These are phyloP conservation scores for Ctenomys sociabilis DNA, from an alignment of 2,113 vertebrate species.

Conservation along the genomic window DNA sequence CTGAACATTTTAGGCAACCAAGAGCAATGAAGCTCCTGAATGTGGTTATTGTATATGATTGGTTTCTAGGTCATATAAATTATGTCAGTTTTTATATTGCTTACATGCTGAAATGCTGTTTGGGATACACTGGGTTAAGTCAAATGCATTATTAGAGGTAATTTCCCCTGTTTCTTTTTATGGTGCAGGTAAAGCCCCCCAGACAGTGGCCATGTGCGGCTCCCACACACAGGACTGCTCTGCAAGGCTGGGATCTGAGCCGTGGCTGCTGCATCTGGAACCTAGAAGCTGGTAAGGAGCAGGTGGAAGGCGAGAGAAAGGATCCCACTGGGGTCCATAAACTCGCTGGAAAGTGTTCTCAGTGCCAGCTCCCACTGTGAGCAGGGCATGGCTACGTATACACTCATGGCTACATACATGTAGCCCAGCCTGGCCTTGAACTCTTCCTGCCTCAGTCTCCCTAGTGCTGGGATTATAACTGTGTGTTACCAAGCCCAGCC, in stretches of 20 bases:
- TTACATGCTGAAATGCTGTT: neutral
- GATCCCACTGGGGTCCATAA: fast-evolving
- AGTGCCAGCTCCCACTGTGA: neutral
- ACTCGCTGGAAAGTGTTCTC: neutral
- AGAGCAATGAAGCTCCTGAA: neutral
- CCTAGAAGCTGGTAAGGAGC: neutral
- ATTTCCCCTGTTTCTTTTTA: neutral
- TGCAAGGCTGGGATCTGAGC: neutral
- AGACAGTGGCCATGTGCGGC: neutral
- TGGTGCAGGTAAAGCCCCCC: neutral
- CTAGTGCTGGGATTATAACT: neutral
- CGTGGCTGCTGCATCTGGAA: neutral
- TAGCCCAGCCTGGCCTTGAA: neutral
- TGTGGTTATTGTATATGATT: neutral
- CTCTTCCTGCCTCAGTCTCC: neutral
- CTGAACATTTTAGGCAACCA: neutral
- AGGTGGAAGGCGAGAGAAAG: neutral
- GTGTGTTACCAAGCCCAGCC: neutral
- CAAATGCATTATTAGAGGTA: neutral
- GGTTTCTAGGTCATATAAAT: neutral
- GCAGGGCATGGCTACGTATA: neutral
- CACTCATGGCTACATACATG: neutral
- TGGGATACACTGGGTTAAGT: neutral
- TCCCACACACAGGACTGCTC: neutral
- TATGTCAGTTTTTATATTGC: neutral